Evolutionary conservation across 2,888 invertebrate species (phyloP).

Genomic region (Cyclophora albipunctata): DNA sequence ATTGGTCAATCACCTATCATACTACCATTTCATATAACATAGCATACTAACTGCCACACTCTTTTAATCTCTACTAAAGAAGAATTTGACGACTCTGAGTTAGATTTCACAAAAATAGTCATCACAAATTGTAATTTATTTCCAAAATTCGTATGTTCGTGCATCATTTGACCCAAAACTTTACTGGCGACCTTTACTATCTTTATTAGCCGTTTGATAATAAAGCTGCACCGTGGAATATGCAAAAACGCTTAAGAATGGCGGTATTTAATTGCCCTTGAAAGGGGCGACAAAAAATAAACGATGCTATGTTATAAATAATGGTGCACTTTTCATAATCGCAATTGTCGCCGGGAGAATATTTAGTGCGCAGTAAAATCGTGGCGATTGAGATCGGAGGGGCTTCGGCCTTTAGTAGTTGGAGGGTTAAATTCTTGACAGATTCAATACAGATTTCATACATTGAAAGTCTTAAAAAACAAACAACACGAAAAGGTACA

Average conservation of each 20-base stretch:
- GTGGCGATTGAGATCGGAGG: constrained; percentile 51
- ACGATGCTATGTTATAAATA: constrained; percentile 66
- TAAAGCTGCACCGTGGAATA: constrained; percentile 55
- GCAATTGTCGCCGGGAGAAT: constrained; percentile 75
- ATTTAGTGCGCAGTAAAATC: constrained; percentile 73
- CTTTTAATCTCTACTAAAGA: no score
- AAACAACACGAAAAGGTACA: no score
- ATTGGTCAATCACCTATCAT: no score
- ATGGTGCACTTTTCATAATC: constrained; percentile 76
- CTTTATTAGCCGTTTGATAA: constrained; percentile 59
- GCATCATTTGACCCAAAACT: neutral
- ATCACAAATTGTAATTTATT: no score
- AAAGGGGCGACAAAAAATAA: constrained; percentile 75
- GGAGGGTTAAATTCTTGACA: constrained; percentile 4
- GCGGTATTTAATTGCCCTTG: constrained; percentile 75
- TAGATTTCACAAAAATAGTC: no score
- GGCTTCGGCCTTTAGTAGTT: constrained; percentile 20
- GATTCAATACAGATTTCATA: neutral
- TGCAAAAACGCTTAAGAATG: constrained; percentile 69
- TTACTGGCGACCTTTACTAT: constrained; percentile 53
- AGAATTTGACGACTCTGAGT: no score
- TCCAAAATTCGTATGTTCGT: neutral
- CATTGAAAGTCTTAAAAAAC: constrained; percentile 2
- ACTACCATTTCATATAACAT: no score
- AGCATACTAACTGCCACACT: no score